These are phyloP conservation scores for Agonopterix alstromeriana DNA, from an alignment of 2,888 invertebrate genomes.

Conservation along the genomic window DNA sequence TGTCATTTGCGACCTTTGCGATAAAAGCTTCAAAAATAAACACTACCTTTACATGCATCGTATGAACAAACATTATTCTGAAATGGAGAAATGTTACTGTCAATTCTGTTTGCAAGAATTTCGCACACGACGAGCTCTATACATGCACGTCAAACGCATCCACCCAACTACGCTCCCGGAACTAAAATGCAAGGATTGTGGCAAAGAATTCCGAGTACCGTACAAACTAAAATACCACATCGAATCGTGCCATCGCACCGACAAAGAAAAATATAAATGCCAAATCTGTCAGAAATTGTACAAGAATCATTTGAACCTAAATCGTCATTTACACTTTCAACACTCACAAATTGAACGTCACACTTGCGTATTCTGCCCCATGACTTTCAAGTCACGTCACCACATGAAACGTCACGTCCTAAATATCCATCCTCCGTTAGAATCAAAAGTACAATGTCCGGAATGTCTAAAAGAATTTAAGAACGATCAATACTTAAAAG, in stretches of 20 bases:
- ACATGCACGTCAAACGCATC: slow-evolving; percentile 59
- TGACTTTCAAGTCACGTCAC: slow-evolving; percentile 64
- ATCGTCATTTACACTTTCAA: slow-evolving; percentile 55
- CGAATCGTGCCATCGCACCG: slow-evolving; percentile 41
- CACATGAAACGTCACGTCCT: slow-evolving; percentile 67
- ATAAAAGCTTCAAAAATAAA: slow-evolving; percentile 65
- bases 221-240: slow-evolving; percentile 62
- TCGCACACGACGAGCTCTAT: slow-evolving; percentile 50
- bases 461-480: slow-evolving; percentile 67
- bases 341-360: slow-evolving; percentile 56
- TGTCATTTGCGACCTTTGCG: slow-evolving; percentile 57
- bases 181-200: slow-evolving; percentile 58
- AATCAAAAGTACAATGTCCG: slow-evolving; percentile 62
- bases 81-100: slow-evolving; percentile 58
- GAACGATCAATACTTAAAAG: slow-evolving; percentile 64
- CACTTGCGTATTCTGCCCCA: slow-evolving; percentile 61
- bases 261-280: slow-evolving; percentile 56
- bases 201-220: slow-evolving; percentile 55
- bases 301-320: slow-evolving; percentile 54
- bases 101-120: slow-evolving; percentile 66
- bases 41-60: slow-evolving; percentile 69
- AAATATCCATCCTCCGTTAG: slow-evolving; percentile 64
- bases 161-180: slow-evolving; percentile 60
- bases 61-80: slow-evolving; percentile 70
- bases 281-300: slow-evolving; percentile 56